Conservation (phyloP, 2,888 invertebrate species). For the Pseudococcus longispinus region DNA sequence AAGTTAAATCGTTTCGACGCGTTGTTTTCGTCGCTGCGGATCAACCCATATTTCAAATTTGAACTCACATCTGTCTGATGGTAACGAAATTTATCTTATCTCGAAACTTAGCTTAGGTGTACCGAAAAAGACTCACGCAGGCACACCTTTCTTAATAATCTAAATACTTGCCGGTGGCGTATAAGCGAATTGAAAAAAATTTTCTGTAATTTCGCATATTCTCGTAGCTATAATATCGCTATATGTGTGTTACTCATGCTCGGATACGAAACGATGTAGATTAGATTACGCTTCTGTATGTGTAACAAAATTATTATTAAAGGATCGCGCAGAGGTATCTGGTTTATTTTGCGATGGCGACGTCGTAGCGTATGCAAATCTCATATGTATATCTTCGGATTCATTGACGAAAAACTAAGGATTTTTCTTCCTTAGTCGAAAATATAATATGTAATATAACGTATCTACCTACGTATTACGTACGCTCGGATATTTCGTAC, state of each 20-base stretch:
- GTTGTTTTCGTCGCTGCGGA: background rate
- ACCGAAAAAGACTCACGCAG: background rate
- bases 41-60: constrained; percentile 15
- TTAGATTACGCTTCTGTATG: background rate
- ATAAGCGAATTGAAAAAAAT: background rate
- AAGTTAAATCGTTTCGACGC: background rate
- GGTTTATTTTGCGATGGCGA: background rate
- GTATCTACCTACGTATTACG: background rate
- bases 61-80: background rate
- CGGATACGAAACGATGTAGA: background rate
- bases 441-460: background rate
- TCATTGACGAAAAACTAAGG: constrained; percentile 3
- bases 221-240: too few species aligned
- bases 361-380: background rate
- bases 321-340: background rate
- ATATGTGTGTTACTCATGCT: too few species aligned
- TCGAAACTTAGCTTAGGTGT: background rate
- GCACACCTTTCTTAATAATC: background rate
- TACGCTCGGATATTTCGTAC: background rate
- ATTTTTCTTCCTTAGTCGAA: background rate
- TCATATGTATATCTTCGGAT: background rate
- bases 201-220: too few species aligned
- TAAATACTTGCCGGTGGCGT: background rate
- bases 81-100: background rate
- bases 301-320: background rate